Evolutionary conservation across 2,888 invertebrate species (phyloP).

Genomic region (Anorthoa munda): DNA sequence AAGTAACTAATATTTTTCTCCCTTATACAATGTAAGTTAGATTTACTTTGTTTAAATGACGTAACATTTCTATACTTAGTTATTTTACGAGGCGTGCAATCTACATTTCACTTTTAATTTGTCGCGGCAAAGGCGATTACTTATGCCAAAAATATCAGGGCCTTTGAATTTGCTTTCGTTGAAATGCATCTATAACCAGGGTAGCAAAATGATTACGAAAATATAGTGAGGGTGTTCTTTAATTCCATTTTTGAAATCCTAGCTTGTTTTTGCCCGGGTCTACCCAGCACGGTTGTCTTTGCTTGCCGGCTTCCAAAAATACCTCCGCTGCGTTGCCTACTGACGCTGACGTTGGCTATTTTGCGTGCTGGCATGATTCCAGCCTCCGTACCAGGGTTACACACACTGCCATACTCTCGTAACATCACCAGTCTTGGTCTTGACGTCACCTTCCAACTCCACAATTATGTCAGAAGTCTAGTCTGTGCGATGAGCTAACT

Average conservation of each 20-base stretch:
- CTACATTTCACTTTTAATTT: slow-evolving; percentile 30
- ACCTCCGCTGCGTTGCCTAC: slow-evolving; percentile 61
- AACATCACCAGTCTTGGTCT: slow-evolving; percentile 39
- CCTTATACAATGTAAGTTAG: slow-evolving; percentile 46
- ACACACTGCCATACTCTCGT: slow-evolving; percentile 39
- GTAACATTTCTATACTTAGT: slow-evolving; percentile 39
- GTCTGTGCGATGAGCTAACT: slow-evolving; percentile 14
- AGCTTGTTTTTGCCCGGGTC: slow-evolving; percentile 45
- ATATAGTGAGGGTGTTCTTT: neutral
- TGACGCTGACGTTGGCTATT: slow-evolving; percentile 67
- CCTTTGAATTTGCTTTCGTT: neutral
- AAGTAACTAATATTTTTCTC: slow-evolving; percentile 25
- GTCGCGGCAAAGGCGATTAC: neutral
- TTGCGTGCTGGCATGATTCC: slow-evolving; percentile 65
- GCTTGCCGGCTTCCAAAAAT: slow-evolving; percentile 64
- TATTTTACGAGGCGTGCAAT: slow-evolving; percentile 22
- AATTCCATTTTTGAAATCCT: neutral
- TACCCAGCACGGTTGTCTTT: slow-evolving; percentile 37
- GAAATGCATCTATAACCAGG: neutral
- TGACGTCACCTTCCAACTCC: slow-evolving; percentile 53
- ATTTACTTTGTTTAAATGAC: slow-evolving; percentile 37
- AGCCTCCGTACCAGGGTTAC: slow-evolving; percentile 63
- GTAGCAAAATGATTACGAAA: neutral
- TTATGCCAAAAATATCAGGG: neutral
- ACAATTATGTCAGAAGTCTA: slow-evolving; percentile 19